These are phyloP conservation scores for Acinonyx jubatus DNA, from an alignment of 2,113 vertebrate species.

Conservation along the genomic window DNA sequence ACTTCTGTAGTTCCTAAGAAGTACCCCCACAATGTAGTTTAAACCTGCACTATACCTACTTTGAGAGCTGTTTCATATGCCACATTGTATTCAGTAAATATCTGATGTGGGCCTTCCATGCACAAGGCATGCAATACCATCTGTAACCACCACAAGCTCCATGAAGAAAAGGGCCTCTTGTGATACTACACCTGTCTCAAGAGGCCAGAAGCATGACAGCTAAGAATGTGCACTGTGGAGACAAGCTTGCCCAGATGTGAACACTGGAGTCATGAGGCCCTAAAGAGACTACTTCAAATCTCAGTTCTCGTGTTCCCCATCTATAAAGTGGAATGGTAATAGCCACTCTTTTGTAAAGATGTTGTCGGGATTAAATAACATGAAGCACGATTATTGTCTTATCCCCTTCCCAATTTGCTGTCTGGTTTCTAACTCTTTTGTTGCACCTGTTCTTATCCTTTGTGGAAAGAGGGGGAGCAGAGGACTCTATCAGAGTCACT, in stretches of 20 bases:
- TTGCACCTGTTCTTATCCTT: background rate
- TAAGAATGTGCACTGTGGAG: background rate
- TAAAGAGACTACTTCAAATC: background rate
- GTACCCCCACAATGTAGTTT: background rate
- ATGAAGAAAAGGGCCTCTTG: background rate
- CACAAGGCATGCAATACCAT: background rate
- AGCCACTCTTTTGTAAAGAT: background rate
- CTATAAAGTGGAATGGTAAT: background rate
- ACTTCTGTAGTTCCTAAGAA: background rate
- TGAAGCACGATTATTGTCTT: background rate
- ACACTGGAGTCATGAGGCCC: background rate
- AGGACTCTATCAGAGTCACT: background rate
- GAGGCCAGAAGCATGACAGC: background rate
- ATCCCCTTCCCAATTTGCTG: background rate
- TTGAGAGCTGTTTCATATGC: background rate
- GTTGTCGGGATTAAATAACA: background rate
- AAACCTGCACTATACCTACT: background rate
- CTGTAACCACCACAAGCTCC: background rate
- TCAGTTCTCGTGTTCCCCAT: background rate
- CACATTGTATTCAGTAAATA: background rate
- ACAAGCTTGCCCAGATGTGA: background rate
- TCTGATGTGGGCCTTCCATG: background rate
- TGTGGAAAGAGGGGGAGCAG: background rate
- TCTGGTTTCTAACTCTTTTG: background rate
- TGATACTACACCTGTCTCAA: background rate